Evolutionary conservation across 2,888 invertebrate genomes (phyloP), one percentile per base, ranked within the genome.

Genomic region (Lepidocyrtinus sp.): DNA sequence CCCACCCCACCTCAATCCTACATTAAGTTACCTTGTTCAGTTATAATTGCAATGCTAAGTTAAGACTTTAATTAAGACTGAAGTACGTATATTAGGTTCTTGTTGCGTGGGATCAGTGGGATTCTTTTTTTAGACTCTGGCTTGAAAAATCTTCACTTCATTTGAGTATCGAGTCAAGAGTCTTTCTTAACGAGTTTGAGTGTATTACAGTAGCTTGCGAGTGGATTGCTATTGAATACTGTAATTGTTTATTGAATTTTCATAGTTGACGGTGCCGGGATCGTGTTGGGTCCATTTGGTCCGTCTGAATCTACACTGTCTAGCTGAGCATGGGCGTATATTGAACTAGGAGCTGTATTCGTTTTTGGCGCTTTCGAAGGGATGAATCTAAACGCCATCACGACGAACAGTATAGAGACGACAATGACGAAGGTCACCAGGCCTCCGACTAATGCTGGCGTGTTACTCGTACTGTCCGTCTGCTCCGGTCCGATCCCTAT

Each of bases 301-400:
- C 80, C 82, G 22, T 83, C 82, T 17, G 76, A 70, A 71, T 83
- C 79, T 67, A 79, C 72, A 78, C 75, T 75, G 70, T 83, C 81
- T 68, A 83, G 65, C 64, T 83, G 81, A 75, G 78, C 81, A 62
- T 79, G 70, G 55, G 82, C 65, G 71, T 71, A 80, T 21, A 75
- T 65, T 22, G 76, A 64, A 45, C 68, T 70, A n/a, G n/a, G n/a
- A n/a, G n/a, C n/a, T 55, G 62, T 75, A 69, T 84, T 82, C 61
- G 82, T 82, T 74, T 84, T 84, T 3, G 82, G 82, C n/a, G 77
- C 26, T 73, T 81, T 74, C 25, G 81, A 68, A n/a, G 84, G 84
- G 17, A 84, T 74, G 26, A 81, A 84, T 46, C 82, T 69, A 55
- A 79, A 78, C 45, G 82, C 84, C 82, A 84, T 82, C 26, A 62